Evolutionary conservation across 2,888 invertebrate genomes (phyloP), one percentile per base, ranked within the genome.

Genomic region (Alentia gelatinosa): DNA sequence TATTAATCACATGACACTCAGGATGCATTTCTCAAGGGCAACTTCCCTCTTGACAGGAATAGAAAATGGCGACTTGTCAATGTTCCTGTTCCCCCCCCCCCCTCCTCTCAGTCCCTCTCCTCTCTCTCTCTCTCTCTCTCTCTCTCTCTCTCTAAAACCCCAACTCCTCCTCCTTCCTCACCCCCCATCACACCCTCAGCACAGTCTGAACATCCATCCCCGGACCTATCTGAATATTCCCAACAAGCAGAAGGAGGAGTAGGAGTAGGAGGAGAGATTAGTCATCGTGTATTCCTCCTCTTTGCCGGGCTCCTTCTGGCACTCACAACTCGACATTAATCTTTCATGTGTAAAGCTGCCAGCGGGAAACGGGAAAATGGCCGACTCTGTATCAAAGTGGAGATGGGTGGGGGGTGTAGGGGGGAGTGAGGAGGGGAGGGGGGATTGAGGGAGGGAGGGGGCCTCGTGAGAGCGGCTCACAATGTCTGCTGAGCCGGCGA

Each of bases 281-380:
- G 56, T 56, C 19, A 56, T 56, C n/a, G 56, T 56, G n/a, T 56
- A n/a, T 56, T 19, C 56, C 23, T 3, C 12, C 56, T n/a, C 56
- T 56, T 56, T 56, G 12, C 56, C 56, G 56, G 23, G 23, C n/a
- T 4, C 56, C 3, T 1, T 56, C 23, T 56, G n/a, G n/a, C n/a
- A n/a, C n/a, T n/a, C n/a, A n/a, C n/a, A n/a, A n/a, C n/a, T n/a
- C n/a, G 30, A 15, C 68, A 68, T 68, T 68, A 68, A 68, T n/a
- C 12, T 68, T 68, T 68, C 68, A 68, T 68, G 68, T 12, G 68
- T 68, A 68, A 68, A 68, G 68, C 68, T 68, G 68, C 68, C 68
- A 12, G 68, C 33, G 26, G 30, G 33, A 68, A 30, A 68, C 56
- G n/a, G 19, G 23, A 68, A 68, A 68, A 68, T 68, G 68, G 68